Evolutionary conservation across 2,113 vertebrate genomes (phyloP).

Genomic region (Oryzias woworae): DNA sequence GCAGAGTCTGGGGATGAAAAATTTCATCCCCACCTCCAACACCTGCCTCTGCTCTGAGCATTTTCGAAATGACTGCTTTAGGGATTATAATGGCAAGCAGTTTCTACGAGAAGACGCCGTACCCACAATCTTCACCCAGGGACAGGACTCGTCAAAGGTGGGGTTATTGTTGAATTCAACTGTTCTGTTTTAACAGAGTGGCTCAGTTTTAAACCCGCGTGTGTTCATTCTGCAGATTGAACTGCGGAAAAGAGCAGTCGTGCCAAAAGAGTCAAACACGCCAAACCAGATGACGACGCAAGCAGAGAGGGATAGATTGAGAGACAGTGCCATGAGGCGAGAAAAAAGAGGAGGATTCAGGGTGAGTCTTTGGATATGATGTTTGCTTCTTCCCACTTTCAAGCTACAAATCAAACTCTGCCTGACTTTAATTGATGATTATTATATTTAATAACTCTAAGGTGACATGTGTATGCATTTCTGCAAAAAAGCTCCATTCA

Average conservation of each 20-base stretch:
- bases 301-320: constrained; percentile 56
- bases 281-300: constrained; percentile 31
- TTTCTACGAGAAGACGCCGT: constrained; percentile 80
- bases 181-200: neutral
- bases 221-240: constrained; percentile 67
- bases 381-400: neutral
- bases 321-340: constrained; percentile 55
- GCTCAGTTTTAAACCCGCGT: neutral
- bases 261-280: constrained; percentile 58
- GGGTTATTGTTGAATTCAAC: neutral
- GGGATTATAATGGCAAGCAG: constrained; percentile 82
- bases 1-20: constrained; percentile 75
- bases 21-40: constrained; percentile 76
- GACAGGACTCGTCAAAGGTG: constrained; percentile 70
- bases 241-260: constrained; percentile 70
- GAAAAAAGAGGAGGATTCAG: constrained; percentile 71
- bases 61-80: constrained; percentile 78
- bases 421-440: no score
- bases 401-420: no score
- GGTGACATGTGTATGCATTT: no score
- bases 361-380: constrained; percentile 45
- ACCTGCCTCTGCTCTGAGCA: constrained; percentile 81
- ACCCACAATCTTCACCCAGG: constrained; percentile 73
- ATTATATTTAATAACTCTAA: no score
- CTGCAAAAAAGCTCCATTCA: no score